phyloP scores from a whole-genome alignment of 30 jellyfish, hydroid and myxozoan species.

The Aurelia aurita region DNA sequence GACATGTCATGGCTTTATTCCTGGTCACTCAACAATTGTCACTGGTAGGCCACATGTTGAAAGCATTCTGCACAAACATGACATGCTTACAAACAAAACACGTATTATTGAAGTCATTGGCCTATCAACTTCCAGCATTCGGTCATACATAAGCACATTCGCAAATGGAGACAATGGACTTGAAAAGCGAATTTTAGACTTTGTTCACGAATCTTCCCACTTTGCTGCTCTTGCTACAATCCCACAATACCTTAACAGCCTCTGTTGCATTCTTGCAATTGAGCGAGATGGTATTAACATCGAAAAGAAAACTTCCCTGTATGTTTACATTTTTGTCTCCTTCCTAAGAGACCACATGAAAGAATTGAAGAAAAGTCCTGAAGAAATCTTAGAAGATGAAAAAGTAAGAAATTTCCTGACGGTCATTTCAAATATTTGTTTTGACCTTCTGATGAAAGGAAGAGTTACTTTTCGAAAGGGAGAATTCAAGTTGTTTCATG shows the following conservation, averaged over 20 bases:
- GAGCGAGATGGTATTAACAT: background rate
- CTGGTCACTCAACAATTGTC: background rate
- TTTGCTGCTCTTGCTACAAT: background rate
- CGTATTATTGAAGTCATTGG: background rate
- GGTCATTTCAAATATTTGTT: background rate
- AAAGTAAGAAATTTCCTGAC: background rate
- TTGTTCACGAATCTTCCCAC: background rate
- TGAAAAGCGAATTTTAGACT: background rate
- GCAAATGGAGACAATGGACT: background rate
- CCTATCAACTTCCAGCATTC: background rate
- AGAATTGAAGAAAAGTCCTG: background rate
- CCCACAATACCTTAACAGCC: constrained; percentile 4
- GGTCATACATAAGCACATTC: background rate
- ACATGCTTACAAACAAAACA: background rate
- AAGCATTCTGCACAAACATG: background rate
- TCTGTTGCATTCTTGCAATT: background rate
- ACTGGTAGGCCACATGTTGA: constrained; percentile 12
- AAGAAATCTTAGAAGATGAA: background rate
- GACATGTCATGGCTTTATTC: background rate
- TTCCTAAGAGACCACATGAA: background rate
- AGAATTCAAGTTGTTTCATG: background rate
- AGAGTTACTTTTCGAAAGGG: background rate
- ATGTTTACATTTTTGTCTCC: background rate
- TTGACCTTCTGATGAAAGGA: background rate
- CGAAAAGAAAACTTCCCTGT: background rate